Evolutionary conservation across 2,888 invertebrate genomes (phyloP).

Genomic region (Geophilus truncorum): DNA sequence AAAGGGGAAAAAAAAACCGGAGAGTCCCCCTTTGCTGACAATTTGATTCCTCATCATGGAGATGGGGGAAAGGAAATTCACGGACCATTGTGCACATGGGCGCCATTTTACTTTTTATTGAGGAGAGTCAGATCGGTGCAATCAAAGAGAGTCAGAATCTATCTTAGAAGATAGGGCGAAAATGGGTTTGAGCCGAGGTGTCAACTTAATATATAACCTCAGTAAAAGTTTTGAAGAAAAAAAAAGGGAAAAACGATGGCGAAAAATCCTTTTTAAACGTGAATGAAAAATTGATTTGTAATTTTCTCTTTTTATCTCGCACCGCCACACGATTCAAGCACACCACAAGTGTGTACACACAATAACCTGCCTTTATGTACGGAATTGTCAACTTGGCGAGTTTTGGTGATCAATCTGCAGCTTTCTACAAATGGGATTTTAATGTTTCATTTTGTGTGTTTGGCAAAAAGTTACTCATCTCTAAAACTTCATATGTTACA

Average conservation of each 20-base stretch:
- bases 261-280: not conserved
- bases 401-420: not conserved
- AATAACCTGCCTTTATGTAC: not conserved
- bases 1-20: not conserved
- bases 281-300: slow-evolving; percentile 10
- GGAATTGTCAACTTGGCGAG: not conserved
- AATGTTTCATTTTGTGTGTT: not conserved
- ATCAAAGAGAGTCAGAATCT: slow-evolving; percentile 21
- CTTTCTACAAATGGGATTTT: not conserved
- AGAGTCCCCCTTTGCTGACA: not conserved
- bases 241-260: not conserved
- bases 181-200: slow-evolving; percentile 10
- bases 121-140: slow-evolving; percentile 7
- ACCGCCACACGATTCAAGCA: not conserved
- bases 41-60: slow-evolving; percentile 21
- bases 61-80: slow-evolving; percentile 16
- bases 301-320: not conserved
- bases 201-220: slow-evolving; percentile 10
- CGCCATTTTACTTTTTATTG: slow-evolving; percentile 27
- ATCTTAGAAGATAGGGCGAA: slow-evolving; percentile 12
- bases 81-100: slow-evolving; percentile 10
- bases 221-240: not conserved
- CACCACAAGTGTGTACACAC: slow-evolving; percentile 24
- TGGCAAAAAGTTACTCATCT: not conserved
- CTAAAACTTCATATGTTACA: not conserved